A percentile compares a stretch with the other conserved stretches of the same genome.
Conservation (phyloP, 2,888 invertebrate species). For the Stenurella melanura region DNA sequence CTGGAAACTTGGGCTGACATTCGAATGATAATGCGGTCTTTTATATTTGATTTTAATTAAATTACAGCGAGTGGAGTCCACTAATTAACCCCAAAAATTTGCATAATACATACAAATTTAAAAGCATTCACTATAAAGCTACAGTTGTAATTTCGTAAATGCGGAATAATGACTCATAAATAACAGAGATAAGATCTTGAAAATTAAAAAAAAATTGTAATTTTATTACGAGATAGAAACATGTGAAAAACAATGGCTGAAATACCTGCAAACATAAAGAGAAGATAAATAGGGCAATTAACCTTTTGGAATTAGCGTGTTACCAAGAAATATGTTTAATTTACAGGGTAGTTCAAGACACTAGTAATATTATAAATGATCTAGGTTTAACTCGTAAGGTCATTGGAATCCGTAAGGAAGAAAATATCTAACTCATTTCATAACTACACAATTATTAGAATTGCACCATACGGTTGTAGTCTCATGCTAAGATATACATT, state of each 20-base stretch:
- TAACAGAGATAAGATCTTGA: constrained; percentile 22
- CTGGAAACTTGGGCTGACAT: not conserved
- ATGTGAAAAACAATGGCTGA: not conserved
- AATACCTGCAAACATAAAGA: constrained; percentile 33
- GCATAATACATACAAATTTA: constrained; percentile 8
- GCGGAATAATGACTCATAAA: constrained; percentile 31
- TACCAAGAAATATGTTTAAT: constrained; percentile 32
- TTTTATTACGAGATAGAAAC: constrained; percentile 26
- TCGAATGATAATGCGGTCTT: not conserved
- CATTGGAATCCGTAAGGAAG: not conserved
- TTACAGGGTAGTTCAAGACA: constrained; percentile 24
- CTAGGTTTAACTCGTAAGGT: not conserved
- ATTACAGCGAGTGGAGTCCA: not conserved
- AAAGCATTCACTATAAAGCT: constrained; percentile 8
- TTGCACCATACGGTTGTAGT: no score
- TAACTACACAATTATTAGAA: no score
- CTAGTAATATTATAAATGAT: not conserved
- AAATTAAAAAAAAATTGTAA: constrained; percentile 20
- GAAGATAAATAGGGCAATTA: constrained; percentile 39
- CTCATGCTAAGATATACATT: no score
- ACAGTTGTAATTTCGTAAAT: constrained; percentile 26
- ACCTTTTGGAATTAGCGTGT: constrained; percentile 40
- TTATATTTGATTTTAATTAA: not conserved
- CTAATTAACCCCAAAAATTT: constrained; percentile 17
- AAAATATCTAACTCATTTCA: not conserved